Evolutionary conservation across 2,797 vertebrate species (phyloP).

Genomic region (Percopsis omiscomaycus): DNA sequence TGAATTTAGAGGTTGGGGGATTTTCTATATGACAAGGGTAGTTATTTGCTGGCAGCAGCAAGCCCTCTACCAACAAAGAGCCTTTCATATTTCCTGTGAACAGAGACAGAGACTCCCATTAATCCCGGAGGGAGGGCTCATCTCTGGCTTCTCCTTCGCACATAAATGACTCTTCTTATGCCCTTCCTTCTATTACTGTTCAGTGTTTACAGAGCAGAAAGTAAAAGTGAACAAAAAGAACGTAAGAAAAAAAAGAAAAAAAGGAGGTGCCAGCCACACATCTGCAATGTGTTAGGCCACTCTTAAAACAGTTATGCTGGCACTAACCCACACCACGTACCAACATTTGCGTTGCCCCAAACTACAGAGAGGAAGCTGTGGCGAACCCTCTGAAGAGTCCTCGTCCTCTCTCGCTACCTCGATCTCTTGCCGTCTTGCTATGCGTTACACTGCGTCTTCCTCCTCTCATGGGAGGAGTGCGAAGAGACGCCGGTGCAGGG

Average conservation of each 20-base stretch:
- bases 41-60: constrained; percentile 77
- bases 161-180: constrained; percentile 77
- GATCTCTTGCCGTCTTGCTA: constrained; percentile 15
- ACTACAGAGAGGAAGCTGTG: constrained; percentile 51
- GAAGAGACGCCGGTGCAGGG: constrained; percentile 22
- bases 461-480: constrained; percentile 49
- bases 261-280: constrained; percentile 57
- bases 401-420: constrained; percentile 17
- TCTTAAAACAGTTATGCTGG: constrained; percentile 68
- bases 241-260: no score
- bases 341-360: constrained; percentile 74
- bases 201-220: constrained; percentile 66
- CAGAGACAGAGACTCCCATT: constrained; percentile 78
- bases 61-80: constrained; percentile 77
- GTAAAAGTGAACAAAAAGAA: constrained; percentile 25
- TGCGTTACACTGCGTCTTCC: constrained; percentile 20
- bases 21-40: constrained; percentile 77
- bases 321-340: constrained; percentile 69
- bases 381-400: constrained; percentile 33
- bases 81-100: constrained; percentile 80
- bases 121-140: constrained; percentile 75
- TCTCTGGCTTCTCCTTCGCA: constrained; percentile 71
- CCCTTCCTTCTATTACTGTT: constrained; percentile 69
- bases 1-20: constrained; percentile 74
- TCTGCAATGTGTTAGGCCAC: constrained; percentile 75